A percentile compares a stretch with the other conserved stretches of the same genome.
Evolutionary conservation across 1,140 invertebrate genomes (phyloP).

Genomic region (Zaprionus vittiger): DNA sequence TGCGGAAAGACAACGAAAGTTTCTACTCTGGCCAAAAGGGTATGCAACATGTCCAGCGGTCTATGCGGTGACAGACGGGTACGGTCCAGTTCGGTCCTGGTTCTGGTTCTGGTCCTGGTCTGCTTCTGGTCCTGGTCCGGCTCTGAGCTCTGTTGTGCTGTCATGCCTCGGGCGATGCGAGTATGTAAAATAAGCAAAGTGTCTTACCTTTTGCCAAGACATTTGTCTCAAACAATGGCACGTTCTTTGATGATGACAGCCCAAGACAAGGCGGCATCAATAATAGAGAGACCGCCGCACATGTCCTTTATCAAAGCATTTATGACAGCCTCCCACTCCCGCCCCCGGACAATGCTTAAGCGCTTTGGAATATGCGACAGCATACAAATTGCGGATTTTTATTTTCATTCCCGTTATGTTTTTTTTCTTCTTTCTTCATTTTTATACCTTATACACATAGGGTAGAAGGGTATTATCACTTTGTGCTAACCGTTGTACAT

Average conservation of each 20-base stretch:
- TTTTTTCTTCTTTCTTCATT: background rate
- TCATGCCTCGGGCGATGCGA: slow-evolving; percentile 8
- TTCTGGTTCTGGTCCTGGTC: background rate
- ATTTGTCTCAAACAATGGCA: slow-evolving; percentile 72
- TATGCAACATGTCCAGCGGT: slow-evolving; percentile 57
- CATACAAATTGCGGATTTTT: slow-evolving; percentile 82
- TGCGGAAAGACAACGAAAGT: slow-evolving; percentile 59
- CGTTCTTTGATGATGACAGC: slow-evolving; percentile 77
- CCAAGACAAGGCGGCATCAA: slow-evolving; percentile 60
- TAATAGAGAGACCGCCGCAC: slow-evolving; percentile 62
- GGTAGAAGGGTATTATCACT: too few species aligned
- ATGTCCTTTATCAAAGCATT: slow-evolving; percentile 75
- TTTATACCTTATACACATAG: too few species aligned
- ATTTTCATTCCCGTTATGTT: slow-evolving; percentile 55
- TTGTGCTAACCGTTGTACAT: too few species aligned
- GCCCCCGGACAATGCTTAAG: slow-evolving; percentile 61
- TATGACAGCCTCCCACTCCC: slow-evolving; percentile 57
- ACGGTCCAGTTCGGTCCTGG: slow-evolving; percentile 28
- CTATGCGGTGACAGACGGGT: slow-evolving; percentile 17
- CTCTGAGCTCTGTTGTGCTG: background rate
- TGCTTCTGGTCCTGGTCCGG: slow-evolving; percentile 3
- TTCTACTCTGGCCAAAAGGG: slow-evolving; percentile 52
- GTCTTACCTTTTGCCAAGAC: slow-evolving; percentile 75
- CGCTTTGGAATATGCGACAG: slow-evolving; percentile 74
- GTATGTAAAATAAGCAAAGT: slow-evolving; percentile 75